Base-by-base conservation (phyloP, 2,797 vertebrate genomes). In the Pangasius macronema region DNA sequence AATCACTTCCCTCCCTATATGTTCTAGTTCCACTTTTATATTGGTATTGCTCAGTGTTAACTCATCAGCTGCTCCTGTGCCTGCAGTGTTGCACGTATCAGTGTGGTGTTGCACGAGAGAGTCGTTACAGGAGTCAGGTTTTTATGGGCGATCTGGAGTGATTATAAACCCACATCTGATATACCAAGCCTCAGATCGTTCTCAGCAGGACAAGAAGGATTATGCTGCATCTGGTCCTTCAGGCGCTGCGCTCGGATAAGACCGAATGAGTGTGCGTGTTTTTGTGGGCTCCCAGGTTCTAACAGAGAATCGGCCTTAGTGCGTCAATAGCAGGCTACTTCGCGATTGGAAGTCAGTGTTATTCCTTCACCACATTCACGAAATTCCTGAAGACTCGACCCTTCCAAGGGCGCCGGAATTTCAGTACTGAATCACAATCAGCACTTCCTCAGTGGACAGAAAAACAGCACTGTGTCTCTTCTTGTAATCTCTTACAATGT, bases 131-230 rank as follows among this genome's bases (percentile, higher is more conserved):
- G 10, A 14, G 16, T 63, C 49, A 18, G 70, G 36, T 42, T 75
- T 85, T 75, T 73, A 73, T 75, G 70, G 9, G 39, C 24, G 68
- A 61, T 61, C 70, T 85, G 70, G 55, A n/a, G 55, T 33, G 36
- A 85, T 76, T 85, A 46, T 85, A 49, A 61, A 75, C 68, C 39
- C 70, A 30, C 68, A 63, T 30, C 68, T 63, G 70, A 76, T 49
- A 76, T 24, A 30, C 53, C 22, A 9, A 36, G 8, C 55, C 9
- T 46, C 53, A 46, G 53, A 85, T 49, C n/a, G 20, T 46, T 76
- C 55, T 76, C 55, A 85, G 55, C 27, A 63, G 84, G 72, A 30
- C 84, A 42, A 73, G 14, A 61, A 76, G 5, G 14, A 57, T 46
- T 39, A n/a, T n/a, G 36, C 70, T 49, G 55, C 55, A 46, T 49